Percentiles rank a stretch among this genome's conserved stretches.
phyloP scores from a whole-genome alignment of 2,888 invertebrate genomes.

The Podabrus alpinus region DNA sequence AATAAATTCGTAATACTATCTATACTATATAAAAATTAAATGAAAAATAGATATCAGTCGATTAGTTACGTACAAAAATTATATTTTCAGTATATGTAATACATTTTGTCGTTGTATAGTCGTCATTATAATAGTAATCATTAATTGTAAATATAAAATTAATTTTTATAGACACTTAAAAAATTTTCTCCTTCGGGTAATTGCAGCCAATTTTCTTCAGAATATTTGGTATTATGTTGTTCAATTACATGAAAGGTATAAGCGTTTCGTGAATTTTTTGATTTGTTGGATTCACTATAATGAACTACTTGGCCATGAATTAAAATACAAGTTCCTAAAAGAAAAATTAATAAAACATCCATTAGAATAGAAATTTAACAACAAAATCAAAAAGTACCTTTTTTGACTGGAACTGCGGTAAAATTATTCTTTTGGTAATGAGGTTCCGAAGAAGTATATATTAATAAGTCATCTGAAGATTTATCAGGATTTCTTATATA shows the following conservation, averaged over 20 bases:
- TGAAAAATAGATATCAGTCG: not conserved
- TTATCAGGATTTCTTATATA: slow-evolving; percentile 72
- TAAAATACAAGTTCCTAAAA: slow-evolving; percentile 79
- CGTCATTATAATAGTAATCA: no score
- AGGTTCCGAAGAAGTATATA: slow-evolving; percentile 72
- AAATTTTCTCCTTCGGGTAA: slow-evolving; percentile 72
- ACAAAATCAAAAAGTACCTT: slow-evolving; percentile 64
- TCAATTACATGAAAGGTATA: slow-evolving; percentile 97
- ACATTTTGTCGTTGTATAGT: not conserved
- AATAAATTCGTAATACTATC: no score
- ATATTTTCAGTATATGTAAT: not conserved
- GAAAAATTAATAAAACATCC: slow-evolving; percentile 1
- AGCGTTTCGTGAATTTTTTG: slow-evolving; percentile 82
- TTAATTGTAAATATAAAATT: slow-evolving; percentile 8
- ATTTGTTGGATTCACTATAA: slow-evolving; percentile 85
- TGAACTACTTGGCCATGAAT: slow-evolving; percentile 94
- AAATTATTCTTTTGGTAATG: slow-evolving; percentile 76
- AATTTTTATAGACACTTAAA: slow-evolving; percentile 67
- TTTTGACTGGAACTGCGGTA: slow-evolving; percentile 77
- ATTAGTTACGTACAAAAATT: not conserved
- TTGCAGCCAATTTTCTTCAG: slow-evolving; percentile 86
- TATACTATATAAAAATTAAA: no score
- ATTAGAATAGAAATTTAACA: not conserved
- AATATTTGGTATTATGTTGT: slow-evolving; percentile 72
- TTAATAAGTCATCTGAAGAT: slow-evolving; percentile 62